Evolutionary conservation across 2,888 invertebrate species (phyloP).

Genomic region (Pachycephus smyrnensis): DNA sequence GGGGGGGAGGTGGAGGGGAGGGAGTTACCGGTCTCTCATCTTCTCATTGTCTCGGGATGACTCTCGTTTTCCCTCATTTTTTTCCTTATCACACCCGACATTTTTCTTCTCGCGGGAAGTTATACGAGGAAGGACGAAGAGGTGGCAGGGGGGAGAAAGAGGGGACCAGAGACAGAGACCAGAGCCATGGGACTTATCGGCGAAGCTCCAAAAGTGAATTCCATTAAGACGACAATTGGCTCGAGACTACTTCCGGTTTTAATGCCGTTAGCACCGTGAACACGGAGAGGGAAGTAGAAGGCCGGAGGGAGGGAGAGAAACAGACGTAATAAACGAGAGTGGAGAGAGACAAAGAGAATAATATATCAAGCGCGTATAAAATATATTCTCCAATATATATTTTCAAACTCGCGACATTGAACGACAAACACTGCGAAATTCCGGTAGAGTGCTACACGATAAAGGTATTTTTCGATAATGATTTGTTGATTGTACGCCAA

Average conservation of each 20-base stretch:
- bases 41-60: constrained; percentile 24
- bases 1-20: too few relatives aligned
- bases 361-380: background rate
- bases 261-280: constrained; percentile 42
- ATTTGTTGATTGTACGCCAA: too few relatives aligned
- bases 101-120: background rate
- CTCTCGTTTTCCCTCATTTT: constrained; percentile 41
- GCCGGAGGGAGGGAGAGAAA: background rate
- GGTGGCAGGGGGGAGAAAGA: background rate
- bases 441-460: background rate
- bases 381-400: background rate
- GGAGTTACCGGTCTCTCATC: background rate
- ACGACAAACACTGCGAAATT: background rate
- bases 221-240: constrained; percentile 47
- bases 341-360: background rate
- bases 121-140: background rate
- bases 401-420: background rate
- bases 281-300: constrained; percentile 6
- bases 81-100: background rate
- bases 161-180: too few relatives aligned
- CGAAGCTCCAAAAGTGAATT: constrained; percentile 58
- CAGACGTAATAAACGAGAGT: constrained; percentile 11
- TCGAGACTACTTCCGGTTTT: constrained; percentile 43
- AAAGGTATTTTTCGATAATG: background rate
- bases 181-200: background rate